phyloP scores from a whole-genome alignment of 2,797 vertebrate genomes.

The Falco naumanni region DNA sequence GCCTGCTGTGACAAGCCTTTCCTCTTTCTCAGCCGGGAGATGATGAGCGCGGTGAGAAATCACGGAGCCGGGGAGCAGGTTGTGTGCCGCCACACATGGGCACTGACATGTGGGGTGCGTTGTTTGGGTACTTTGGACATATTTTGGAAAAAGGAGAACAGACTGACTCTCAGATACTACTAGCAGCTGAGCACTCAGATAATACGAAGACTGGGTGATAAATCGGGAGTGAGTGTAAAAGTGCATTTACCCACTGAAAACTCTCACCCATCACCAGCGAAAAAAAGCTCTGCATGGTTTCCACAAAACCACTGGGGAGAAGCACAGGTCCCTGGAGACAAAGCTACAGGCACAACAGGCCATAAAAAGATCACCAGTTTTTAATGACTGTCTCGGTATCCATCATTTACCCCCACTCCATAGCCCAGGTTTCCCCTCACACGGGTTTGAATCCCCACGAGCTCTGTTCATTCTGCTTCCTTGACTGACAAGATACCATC shows the following conservation, averaged over 20 bases:
- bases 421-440: neutral
- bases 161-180: neutral
- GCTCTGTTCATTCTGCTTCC: neutral
- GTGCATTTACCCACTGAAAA: neutral
- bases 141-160: neutral
- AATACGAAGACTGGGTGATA: fast-evolving
- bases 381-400: neutral
- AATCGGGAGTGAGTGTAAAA: neutral
- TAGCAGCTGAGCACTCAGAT: neutral
- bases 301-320: neutral
- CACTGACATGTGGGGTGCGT: fast-evolving
- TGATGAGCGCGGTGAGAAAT: neutral
- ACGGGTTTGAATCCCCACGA: neutral
- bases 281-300: neutral
- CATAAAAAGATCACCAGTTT: neutral
- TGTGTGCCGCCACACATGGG: neutral
- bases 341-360: neutral
- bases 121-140: neutral
- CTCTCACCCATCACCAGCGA: neutral
- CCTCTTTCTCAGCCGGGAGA: neutral
- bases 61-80: neutral
- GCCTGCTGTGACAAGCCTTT: neutral
- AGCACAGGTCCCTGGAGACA: neutral
- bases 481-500: neutral
- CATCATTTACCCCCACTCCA: neutral